Evolutionary conservation across 1,140 invertebrate species (phyloP).

Genomic region (Drosophila jambulina): DNA sequence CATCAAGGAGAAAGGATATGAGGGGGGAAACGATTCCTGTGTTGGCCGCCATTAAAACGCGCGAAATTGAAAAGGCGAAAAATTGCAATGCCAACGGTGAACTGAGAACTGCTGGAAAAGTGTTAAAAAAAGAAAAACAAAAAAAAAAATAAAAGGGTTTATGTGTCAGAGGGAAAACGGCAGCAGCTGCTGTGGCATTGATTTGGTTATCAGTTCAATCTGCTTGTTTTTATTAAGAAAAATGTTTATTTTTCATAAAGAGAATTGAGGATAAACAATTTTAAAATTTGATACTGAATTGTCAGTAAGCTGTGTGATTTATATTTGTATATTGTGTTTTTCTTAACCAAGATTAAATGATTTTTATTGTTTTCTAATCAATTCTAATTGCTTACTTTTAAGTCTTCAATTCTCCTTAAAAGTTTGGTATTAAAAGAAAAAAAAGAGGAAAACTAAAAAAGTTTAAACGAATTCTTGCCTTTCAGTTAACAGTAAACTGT

Average conservation of each 20-base stretch:
- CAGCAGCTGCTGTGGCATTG: conserved; percentile 32
- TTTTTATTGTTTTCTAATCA: not conserved
- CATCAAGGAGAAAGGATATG: conserved; percentile 17
- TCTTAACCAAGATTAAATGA: no score
- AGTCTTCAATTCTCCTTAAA: not conserved
- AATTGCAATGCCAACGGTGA: conserved; percentile 68
- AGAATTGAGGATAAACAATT: not conserved
- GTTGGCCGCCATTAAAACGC: conserved; percentile 68
- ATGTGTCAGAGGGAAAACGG: conserved; percentile 19
- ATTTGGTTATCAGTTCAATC: conserved; percentile 32
- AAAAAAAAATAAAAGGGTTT: conserved; percentile 6
- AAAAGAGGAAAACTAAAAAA: not conserved
- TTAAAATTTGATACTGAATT: not conserved
- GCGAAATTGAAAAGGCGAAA: conserved; percentile 79
- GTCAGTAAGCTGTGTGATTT: not conserved
- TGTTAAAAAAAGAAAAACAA: conserved; percentile 10
- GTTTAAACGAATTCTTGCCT: not conserved
- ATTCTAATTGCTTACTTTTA: not conserved
- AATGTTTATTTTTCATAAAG: not conserved
- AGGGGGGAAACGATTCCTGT: conserved; percentile 15
- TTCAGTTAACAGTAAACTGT: conserved; percentile 3
- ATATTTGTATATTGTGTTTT: no score
- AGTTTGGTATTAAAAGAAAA: not conserved
- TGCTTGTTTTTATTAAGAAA: conserved; percentile 1
- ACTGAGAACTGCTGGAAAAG: conserved; percentile 26